phyloP scores from a whole-genome alignment of 2,113 vertebrate species.

The Vanacampus margaritifer region DNA sequence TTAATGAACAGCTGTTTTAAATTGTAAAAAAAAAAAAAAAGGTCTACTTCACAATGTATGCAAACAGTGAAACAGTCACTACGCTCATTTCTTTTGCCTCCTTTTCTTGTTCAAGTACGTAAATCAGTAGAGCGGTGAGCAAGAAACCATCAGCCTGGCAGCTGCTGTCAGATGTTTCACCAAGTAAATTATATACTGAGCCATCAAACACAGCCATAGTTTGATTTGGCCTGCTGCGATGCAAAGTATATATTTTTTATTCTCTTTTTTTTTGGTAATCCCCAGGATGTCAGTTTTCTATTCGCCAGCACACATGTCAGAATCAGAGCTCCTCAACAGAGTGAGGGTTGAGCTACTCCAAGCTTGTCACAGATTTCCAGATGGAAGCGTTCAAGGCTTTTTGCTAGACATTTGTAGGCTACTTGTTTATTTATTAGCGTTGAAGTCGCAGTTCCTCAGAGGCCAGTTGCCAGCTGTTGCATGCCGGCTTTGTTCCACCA shows the following conservation, averaged over 20 bases:
- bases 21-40: not conserved
- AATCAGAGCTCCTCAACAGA: conserved; percentile 56
- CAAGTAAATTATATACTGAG: conserved; percentile 38
- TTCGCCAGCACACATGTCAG: conserved; percentile 57
- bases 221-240: conserved; percentile 30
- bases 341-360: conserved; percentile 54
- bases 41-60: conserved; percentile 1
- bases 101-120: conserved; percentile 3
- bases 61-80: conserved; percentile 5
- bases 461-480: conserved; percentile 77
- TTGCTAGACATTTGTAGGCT: conserved; percentile 44
- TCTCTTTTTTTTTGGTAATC: conserved; percentile 45
- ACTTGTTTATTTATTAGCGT: conserved; percentile 69
- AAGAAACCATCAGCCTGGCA: conserved; percentile 29
- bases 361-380: conserved; percentile 70
- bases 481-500: conserved; percentile 73
- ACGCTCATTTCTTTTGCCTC: not conserved
- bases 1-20: conserved; percentile 3
- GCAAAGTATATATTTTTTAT: conserved; percentile 26
- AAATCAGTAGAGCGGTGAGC: conserved; percentile 13
- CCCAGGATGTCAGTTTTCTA: conserved; percentile 50
- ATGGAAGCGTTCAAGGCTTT: conserved; percentile 63
- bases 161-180: conserved; percentile 33
- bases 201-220: conserved; percentile 23
- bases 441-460: conserved; percentile 75